Evolutionary conservation across 2,888 invertebrate genomes (phyloP), one percentile per base, ranked within the genome.

Genomic region (Chrysotoxum bicinctum): DNA sequence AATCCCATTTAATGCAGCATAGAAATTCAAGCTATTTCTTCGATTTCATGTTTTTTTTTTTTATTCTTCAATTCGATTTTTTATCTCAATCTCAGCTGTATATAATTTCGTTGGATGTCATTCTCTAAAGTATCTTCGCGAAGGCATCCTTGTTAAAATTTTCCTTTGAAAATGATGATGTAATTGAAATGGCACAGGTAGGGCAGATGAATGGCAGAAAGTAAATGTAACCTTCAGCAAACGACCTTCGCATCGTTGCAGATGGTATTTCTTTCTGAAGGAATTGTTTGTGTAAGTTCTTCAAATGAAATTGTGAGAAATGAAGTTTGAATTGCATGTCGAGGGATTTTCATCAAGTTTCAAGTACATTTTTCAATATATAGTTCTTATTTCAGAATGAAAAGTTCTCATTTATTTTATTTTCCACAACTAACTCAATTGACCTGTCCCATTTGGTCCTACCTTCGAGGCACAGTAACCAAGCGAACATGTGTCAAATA

Each of bases 1-100:
- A 74, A 60, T 68, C 60, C 79, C 79, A 73, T 73, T 79, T 60
- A 79, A 68, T 79, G 66, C 58, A 73, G 26, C 52, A 43, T 52
- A 68, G 74, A 60, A 68, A 60, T 74, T 23, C 37, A 37, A 48
- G 56, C 12, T 68, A 35, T 60, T 30, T 60, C 16, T 30, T 60
- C 14, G 14, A 43, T n/a, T 35, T 32, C 19, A 7, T 37, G 40
- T 10, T 7, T 6, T 2, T 52, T 10, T 37, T 10, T 3, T 14
- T 14, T 43, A 26, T 43, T 37, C 21, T 50, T n/a, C 50, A 14
- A 14, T 69, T 60, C 40, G 19, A 35, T 43, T 35, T 40, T 16
- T 68, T 21, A 23, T 68, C 50, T 68, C 60, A 80, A 80, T 62
- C 23, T 68, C 60, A 68, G 74, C 19, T 79, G 21, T 37, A 14